Evolutionary conservation across 2,113 vertebrate genomes (phyloP), one percentile per base, ranked within the genome.

Genomic region (Tympanuchus pallidicinctus): DNA sequence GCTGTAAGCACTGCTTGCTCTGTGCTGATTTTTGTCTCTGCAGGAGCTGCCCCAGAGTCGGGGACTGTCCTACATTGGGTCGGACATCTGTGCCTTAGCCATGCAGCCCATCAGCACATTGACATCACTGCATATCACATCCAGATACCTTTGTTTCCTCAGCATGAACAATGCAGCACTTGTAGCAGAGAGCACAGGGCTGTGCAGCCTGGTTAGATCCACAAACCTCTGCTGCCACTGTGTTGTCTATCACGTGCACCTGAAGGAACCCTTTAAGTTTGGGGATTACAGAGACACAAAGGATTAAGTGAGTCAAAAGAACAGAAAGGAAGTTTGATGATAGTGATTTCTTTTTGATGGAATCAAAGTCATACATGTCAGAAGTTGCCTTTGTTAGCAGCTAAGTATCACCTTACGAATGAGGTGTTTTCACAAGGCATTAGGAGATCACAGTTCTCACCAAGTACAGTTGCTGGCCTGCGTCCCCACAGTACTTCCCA

Each of bases 111-210:
- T 64, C 17, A 73, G 45, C 82, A 54, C 52, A 12, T 63, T 74
- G 67, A 94, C 85, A 82, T 94, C 85, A 91, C n/a, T 54, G 67
- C 71, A 8, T 66, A 42, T 77, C 93, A 42, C 92, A 82, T 17
- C 88, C 45, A 77, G 85, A 77, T 69, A 88, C 90, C 43, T 74
- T 95, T 94, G 94, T 95, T 91, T 70, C 54, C 36, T 73, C n/a
- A 42, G 48, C 21, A 7, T 48, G 36, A 27, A 95, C 85, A 94
- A 89, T 70, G 72, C 2, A 20, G n/a, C 56, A 38, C 38, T 88
- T 96, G 90, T 94, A 70, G 50, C 45, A 83, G n/a, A 86, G 22
- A 65, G 65, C 30, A n/a, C 13, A 54, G 22, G 43, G 21, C 9
- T 48, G 43, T 63, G 30, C 34, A 43, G 45, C 86, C 78, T 50